Evolutionary conservation across 2,113 vertebrate genomes (phyloP).

Genomic region (Nyctibius bracteatus): DNA sequence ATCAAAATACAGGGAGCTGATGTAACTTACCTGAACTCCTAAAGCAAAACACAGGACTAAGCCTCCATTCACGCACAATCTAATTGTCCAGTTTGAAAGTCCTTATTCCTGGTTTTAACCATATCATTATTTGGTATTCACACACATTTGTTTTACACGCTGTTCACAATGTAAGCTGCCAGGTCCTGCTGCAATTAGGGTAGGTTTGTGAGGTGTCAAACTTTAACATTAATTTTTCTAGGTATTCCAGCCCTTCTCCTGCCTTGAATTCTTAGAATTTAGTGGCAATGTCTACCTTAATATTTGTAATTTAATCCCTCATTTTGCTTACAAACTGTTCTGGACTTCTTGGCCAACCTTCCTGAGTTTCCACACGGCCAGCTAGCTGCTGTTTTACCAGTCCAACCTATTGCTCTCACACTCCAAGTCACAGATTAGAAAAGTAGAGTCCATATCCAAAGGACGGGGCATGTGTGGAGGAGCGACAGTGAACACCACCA

Average conservation of each 20-base stretch:
- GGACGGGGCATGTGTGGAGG: neutral
- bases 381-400: neutral
- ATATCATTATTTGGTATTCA: neutral
- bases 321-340: neutral
- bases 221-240: neutral
- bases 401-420: neutral
- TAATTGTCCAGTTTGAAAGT: neutral
- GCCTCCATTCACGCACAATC: neutral
- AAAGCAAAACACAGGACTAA: neutral
- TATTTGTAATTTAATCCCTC: neutral
- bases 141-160: neutral
- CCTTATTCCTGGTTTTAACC: neutral
- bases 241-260: neutral
- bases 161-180: accelerated
- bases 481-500: neutral
- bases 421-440: neutral
- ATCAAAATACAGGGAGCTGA: neutral
- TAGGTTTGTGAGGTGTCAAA: neutral
- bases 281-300: neutral
- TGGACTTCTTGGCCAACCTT: neutral
- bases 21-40: neutral
- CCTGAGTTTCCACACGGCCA: neutral
- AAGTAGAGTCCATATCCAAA: neutral
- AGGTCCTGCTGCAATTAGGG: neutral
- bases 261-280: neutral